Evolutionary conservation across 2,797 vertebrate species (phyloP), one percentile per base, ranked within the genome.

Genomic region (Tragelaphus eurycerus): DNA sequence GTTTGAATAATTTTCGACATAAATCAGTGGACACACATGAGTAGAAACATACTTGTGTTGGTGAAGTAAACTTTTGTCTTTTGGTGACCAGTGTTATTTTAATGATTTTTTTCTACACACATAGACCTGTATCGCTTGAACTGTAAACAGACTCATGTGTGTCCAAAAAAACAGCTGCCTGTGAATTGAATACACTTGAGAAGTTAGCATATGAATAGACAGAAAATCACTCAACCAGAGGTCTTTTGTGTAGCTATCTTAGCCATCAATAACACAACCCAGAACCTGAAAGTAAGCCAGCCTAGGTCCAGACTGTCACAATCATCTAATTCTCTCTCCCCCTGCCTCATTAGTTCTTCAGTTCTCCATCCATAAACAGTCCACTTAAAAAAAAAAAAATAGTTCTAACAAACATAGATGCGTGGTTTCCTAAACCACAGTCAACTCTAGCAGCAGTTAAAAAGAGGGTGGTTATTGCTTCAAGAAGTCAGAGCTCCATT

Each of bases 401-500:
- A 38, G 6, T 86, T 76, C 55, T 93, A 67, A 74, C 79, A 83
- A 82, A 81, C 27, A 38, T 62, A 57, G 10, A 43, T 89, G 76
- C 59, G 54, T 95, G 48, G 50, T 92, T 92, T 93, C 43, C 64
- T 64, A 74, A 46, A 46, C 67, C 71, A 55, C 60, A 43, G n/a
- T 59, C 88, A 93, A 62, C 82, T 23, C 21, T 60, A 91, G 52
- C 29, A 94, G 88, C 89, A 84, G 34, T 86, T 96, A 64, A 43
- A 78, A 14, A 93, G 91, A 48, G 25, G 52, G 43, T 76, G 17
- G 54, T 91, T 97, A 93, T 67, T 93, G 90, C 86, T 81, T 93
- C 55, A 67, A 60, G 52, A 79, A 86, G 78, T 59, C 95, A 60
- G 71, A 89, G 92, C 78, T 78, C 64, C 89, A 57, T 85, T 52